A percentile compares a stretch with the other conserved stretches of the same genome.
Conservation (phyloP, 2,888 invertebrate species). For the Rhogogaster chlorosoma region DNA sequence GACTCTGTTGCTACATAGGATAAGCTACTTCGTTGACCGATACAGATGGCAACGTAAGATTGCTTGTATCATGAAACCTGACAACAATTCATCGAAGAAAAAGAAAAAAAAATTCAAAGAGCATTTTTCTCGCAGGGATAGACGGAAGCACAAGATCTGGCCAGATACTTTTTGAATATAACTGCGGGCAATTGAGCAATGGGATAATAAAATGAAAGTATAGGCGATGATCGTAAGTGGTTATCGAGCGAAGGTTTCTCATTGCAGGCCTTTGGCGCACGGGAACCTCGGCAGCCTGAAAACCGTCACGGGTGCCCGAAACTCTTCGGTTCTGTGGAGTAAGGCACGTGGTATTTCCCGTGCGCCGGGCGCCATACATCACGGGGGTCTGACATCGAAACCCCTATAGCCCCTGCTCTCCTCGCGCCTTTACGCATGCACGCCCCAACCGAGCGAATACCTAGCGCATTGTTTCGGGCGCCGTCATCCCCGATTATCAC, state of each 20-base stretch:
- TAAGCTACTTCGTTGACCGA: neutral
- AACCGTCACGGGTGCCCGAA: conserved; percentile 56
- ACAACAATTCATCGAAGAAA: neutral
- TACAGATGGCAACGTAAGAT: neutral
- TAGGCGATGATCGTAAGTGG: neutral
- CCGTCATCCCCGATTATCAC: conserved; percentile 72
- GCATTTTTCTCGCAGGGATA: no score
- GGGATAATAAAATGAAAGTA: neutral
- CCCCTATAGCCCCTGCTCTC: conserved; percentile 64
- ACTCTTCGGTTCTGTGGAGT: conserved; percentile 57
- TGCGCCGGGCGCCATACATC: conserved; percentile 70
- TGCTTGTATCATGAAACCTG: neutral
- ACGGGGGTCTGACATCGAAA: conserved; percentile 69
- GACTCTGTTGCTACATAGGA: neutral
- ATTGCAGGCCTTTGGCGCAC: neutral
- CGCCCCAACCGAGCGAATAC: conserved; percentile 64
- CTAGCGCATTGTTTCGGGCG: conserved; percentile 72
- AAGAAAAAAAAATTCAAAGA: neutral
- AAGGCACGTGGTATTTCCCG: conserved; percentile 73
- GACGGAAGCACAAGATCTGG: neutral
- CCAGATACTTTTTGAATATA: neutral
- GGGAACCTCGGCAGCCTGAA: conserved; percentile 16
- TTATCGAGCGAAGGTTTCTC: conserved; percentile 6
- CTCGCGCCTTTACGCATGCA: conserved; percentile 58
- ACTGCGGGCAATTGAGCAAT: neutral